Conservation (phyloP, 30 jellyfish, hydroid and myxozoan species). For the Calvadosia cruxmelitensis region DNA sequence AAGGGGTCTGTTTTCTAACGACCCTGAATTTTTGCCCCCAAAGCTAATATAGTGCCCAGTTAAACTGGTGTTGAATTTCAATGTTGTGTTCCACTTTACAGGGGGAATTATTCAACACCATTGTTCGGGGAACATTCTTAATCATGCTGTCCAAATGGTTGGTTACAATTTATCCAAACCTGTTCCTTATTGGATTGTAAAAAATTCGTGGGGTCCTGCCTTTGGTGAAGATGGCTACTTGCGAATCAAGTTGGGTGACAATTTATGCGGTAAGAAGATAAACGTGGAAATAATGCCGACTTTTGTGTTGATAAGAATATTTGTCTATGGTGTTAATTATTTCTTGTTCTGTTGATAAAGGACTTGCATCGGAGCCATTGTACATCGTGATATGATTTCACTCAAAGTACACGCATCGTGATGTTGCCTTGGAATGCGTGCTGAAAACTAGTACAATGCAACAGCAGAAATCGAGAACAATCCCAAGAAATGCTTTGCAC, state of each 20-base stretch:
- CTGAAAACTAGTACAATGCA: too few species aligned
- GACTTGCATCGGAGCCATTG: neutral
- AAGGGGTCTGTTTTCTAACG: neutral
- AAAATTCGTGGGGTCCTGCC: constrained; percentile 70
- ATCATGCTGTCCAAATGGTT: constrained; percentile 80
- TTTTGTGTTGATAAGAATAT: too few species aligned
- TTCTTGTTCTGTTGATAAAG: neutral
- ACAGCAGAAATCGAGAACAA: too few species aligned
- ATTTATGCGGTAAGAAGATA: constrained; percentile 76
- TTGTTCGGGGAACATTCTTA: constrained; percentile 46
- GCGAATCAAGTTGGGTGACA: constrained; percentile 61
- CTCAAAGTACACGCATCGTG: too few species aligned
- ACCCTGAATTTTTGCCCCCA: neutral
- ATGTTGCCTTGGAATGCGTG: too few species aligned
- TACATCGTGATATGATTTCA: neutral
- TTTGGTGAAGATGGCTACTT: constrained; percentile 82
- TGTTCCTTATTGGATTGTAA: constrained; percentile 67
- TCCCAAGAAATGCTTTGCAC: too few species aligned
- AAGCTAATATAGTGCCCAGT: neutral
- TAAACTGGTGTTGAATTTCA: neutral
- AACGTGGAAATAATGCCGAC: neutral
- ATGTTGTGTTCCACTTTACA: neutral
- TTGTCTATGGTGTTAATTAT: neutral
- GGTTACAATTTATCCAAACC: constrained; percentile 66
- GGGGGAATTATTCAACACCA: constrained; percentile 93